Evolutionary conservation across 2,888 invertebrate genomes (phyloP).

Genomic region (Boloria euphrosyne): DNA sequence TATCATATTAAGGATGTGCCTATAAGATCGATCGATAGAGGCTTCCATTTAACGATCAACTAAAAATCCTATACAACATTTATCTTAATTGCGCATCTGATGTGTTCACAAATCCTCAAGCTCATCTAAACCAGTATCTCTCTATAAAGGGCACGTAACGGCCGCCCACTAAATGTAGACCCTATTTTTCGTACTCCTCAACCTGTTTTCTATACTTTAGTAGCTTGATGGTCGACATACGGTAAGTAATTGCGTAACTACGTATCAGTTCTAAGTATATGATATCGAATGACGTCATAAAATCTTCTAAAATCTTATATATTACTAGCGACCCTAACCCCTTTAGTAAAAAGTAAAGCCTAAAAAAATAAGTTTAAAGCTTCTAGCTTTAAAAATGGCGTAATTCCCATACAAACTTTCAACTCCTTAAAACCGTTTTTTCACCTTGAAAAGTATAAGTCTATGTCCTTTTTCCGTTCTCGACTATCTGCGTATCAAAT

Average conservation of each 20-base stretch:
- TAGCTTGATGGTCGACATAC: constrained; percentile 6
- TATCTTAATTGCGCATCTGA: constrained; percentile 36
- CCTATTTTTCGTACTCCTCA: constrained; percentile 35
- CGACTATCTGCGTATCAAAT: too few species aligned
- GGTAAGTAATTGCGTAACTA: neutral
- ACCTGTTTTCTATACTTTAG: constrained; percentile 28
- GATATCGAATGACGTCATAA: too few species aligned
- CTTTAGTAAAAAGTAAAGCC: too few species aligned
- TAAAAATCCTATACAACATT: constrained; percentile 25
- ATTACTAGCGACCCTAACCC: too few species aligned
- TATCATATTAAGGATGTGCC: neutral
- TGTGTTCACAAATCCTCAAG: constrained; percentile 30
- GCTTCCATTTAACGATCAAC: constrained; percentile 17
- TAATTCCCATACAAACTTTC: too few species aligned
- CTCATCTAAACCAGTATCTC: constrained; percentile 30
- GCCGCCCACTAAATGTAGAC: constrained; percentile 35
- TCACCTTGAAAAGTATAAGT: too few species aligned
- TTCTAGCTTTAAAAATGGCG: too few species aligned
- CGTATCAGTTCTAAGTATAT: neutral
- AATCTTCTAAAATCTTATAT: too few species aligned
- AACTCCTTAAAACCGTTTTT: too few species aligned
- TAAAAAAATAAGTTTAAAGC: too few species aligned
- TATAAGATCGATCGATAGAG: constrained; percentile 5
- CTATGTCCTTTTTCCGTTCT: too few species aligned
- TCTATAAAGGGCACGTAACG: constrained; percentile 30